Evolutionary conservation across 2,888 invertebrate genomes (phyloP).

Genomic region (Tolmerus cingulatus): DNA sequence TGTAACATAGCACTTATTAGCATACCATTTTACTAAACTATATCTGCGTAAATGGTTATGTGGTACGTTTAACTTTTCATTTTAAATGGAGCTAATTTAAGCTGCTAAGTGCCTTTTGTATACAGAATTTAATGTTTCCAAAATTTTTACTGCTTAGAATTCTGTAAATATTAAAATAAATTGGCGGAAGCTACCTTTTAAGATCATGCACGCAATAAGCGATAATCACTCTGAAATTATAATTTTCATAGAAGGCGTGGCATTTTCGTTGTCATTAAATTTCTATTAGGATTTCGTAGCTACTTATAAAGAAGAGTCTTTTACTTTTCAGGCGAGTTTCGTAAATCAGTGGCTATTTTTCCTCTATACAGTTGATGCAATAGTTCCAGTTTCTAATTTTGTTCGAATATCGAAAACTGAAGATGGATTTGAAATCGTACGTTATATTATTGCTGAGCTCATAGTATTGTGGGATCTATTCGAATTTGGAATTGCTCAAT

Average conservation of each 20-base stretch:
- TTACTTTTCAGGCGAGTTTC: conserved; percentile 33
- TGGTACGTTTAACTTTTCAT: conserved; percentile 33
- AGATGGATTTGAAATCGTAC: conserved; percentile 42
- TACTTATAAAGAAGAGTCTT: not conserved
- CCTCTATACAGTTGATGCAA: conserved; percentile 39
- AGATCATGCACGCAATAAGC: too few relatives aligned
- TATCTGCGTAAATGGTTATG: conserved; percentile 38
- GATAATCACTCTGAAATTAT: not conserved
- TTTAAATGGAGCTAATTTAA: too few relatives aligned
- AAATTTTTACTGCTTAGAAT: too few relatives aligned
- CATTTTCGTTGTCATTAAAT: not conserved
- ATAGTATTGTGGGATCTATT: not conserved
- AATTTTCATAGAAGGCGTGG: not conserved
- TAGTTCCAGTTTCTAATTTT: conserved; percentile 39
- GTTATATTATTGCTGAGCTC: not conserved
- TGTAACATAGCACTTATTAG: conserved; percentile 5
- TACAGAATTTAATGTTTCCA: too few relatives aligned
- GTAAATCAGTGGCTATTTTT: conserved; percentile 27
- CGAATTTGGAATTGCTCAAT: not conserved
- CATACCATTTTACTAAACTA: conserved; percentile 37
- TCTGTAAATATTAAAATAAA: too few relatives aligned
- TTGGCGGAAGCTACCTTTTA: too few relatives aligned
- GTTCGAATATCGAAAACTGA: conserved; percentile 39
- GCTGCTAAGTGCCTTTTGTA: too few relatives aligned
- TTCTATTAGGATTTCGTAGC: not conserved